Evolutionary conservation across 1,140 invertebrate species (phyloP), one percentile per base, ranked within the genome.

Genomic region (Cherax destructor): DNA sequence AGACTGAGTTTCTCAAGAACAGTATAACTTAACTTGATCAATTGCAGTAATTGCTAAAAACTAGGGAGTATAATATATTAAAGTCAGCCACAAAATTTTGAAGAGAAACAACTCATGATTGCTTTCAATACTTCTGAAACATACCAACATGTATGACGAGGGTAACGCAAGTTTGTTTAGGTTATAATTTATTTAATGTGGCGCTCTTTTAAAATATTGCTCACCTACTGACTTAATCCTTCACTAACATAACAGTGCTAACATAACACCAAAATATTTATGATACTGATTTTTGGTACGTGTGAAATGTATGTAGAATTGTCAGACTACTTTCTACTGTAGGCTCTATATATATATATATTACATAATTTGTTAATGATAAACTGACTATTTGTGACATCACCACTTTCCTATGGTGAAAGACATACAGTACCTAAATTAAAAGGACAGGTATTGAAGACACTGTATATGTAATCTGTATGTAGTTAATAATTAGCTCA

Each of bases 361-460:
- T 69, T 61, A 83, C 61, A 83, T 47, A 83, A 83, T 30, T 65
- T 65, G 0, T 61, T 69, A 83, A 65, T 69, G 52, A 69, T 83
- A 65, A 83, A 83, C 81, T 83, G 81, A 83, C 81, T 65, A 83
- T 69, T 47, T 83, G 81, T 83, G 52, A 83, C 81, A 83, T 49
- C 61, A 83, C 80, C 18, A 74, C 24, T 74, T 30, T 74, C 69
- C 24, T 74, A 74, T 74, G 69, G 69, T 11, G 69, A 74, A 65
- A 65, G 69, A 30, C n/a, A 69, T 47, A 69, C 30, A 41, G 30
- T 41, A 41, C 24, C 47, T 83, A 83, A 30, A 59, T 30, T 24
- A 30, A 80, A 52, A 69, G 61, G 52, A 41, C 41, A 83, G 80
- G 80, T 52, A 30, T 74, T 74, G 30, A 83, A 83, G 80, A 61